Evolutionary conservation across 2,797 vertebrate species (phyloP).

Genomic region (Melanotaenia maccullochi): DNA sequence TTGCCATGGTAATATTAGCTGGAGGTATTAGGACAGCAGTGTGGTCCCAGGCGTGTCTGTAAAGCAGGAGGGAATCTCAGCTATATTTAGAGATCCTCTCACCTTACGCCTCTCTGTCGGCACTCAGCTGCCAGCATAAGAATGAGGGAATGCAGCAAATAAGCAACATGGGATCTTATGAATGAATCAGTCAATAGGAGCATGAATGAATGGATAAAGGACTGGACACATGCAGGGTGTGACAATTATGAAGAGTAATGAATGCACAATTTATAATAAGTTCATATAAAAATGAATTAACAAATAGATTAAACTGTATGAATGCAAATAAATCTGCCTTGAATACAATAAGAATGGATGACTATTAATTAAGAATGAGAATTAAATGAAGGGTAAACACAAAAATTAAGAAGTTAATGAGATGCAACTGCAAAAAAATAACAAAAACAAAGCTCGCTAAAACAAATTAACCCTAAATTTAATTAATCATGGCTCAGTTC

Average conservation of each 20-base stretch:
- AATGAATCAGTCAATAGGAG: conserved; percentile 32
- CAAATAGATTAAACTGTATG: background rate
- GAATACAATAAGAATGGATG: conserved; percentile 25
- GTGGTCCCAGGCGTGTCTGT: conserved; percentile 68
- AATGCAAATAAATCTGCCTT: conserved; percentile 26
- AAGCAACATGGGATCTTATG: conserved; percentile 30
- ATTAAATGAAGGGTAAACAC: conserved; percentile 31
- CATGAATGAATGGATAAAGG: conserved; percentile 16
- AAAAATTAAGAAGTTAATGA: conserved; percentile 41
- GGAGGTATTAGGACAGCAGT: conserved; percentile 64
- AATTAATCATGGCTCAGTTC: conserved; percentile 45
- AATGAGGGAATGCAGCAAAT: conserved; percentile 45
- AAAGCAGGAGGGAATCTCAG: conserved; percentile 65
- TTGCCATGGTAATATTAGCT: conserved; percentile 75
- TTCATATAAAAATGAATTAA: conserved; percentile 7
- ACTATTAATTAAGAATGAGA: conserved; percentile 45
- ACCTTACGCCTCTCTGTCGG: conserved; percentile 41
- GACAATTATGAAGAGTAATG: background rate
- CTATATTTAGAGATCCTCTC: conserved; percentile 73
- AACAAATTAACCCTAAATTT: conserved; percentile 44
- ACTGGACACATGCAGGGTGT: background rate
- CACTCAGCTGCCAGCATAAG: conserved; percentile 58
- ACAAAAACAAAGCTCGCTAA: conserved; percentile 4
- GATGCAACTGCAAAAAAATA: conserved; percentile 29
- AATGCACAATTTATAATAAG: background rate